phyloP scores from a whole-genome alignment of 1,140 invertebrate species.

The Epicauta chinensis region DNA sequence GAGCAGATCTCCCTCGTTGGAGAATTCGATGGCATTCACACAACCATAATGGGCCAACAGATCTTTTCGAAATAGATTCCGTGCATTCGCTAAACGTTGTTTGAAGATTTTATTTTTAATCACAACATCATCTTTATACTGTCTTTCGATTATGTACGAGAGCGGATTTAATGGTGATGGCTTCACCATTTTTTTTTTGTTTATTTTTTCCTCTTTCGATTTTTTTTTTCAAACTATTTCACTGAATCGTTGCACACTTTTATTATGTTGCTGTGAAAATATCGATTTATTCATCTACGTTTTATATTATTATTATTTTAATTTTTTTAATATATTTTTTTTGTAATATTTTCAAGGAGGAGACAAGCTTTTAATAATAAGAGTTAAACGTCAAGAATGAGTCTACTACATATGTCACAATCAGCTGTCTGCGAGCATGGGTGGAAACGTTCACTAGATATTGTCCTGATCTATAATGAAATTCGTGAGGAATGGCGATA shows the following conservation, averaged over 20 bases:
- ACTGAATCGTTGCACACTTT: too few species aligned
- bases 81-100: constrained; percentile 55
- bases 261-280: too few species aligned
- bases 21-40: constrained; percentile 96
- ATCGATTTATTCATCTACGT: too few species aligned
- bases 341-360: too few species aligned
- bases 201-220: too few species aligned
- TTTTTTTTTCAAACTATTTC: too few species aligned
- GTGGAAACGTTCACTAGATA: constrained; percentile 12
- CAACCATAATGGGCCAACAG: constrained; percentile 88
- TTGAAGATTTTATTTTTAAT: constrained; percentile 54
- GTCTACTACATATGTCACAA: constrained; percentile 15
- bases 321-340: too few species aligned
- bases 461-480: neutral
- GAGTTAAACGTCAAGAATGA: neutral
- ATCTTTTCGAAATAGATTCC: constrained; percentile 77
- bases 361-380: neutral
- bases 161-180: constrained; percentile 46
- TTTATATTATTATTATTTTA: too few species aligned
- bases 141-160: constrained; percentile 45
- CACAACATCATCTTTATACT: constrained; percentile 45
- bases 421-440: constrained; percentile 19
- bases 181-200: constrained; percentile 39
- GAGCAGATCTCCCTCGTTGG: constrained; percentile 74
- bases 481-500: too few species aligned